Conservation (phyloP, 2,113 vertebrate genomes). For the Planiliza haematocheilus region DNA sequence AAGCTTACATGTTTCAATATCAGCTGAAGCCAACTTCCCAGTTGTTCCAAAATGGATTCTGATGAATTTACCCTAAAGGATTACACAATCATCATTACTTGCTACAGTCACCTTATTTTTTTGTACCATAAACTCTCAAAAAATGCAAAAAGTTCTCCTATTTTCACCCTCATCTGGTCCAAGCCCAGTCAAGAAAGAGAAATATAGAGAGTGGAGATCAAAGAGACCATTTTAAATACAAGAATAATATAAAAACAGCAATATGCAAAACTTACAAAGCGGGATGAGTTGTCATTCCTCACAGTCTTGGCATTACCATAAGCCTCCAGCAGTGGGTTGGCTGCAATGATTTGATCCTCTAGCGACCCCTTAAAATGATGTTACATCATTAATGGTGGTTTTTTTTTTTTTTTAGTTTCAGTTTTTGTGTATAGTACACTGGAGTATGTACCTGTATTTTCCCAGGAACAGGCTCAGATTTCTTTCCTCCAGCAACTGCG, state of each 20-base stretch:
- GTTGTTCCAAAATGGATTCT: conserved; percentile 92
- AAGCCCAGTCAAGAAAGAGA: too few species aligned
- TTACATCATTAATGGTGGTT: too few species aligned
- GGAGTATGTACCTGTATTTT: conserved; percentile 86
- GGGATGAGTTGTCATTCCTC: conserved; percentile 91
- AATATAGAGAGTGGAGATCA: too few species aligned
- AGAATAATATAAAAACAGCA: too few species aligned
- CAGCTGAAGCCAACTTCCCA: conserved; percentile 95
- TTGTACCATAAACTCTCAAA: too few species aligned
- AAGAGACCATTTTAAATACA: too few species aligned
- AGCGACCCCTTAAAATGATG: conserved; percentile 85
- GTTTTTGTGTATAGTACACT: too few species aligned
- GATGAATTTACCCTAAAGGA: conserved; percentile 90
- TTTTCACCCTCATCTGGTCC: too few species aligned
- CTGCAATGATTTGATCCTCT: conserved; percentile 88
- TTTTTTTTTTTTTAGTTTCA: too few species aligned
- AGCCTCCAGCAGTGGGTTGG: conserved; percentile 85
- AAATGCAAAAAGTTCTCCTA: too few species aligned
- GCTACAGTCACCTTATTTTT: too few species aligned
- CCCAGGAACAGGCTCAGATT: conserved; percentile 49
- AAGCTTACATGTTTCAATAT: conserved; percentile 95
- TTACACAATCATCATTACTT: too few species aligned
- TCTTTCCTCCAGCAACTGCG: conserved; percentile 86
- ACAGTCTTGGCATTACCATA: conserved; percentile 91
- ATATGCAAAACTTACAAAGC: conserved; percentile 83